phyloP scores from a whole-genome alignment of 30 jellyfish, hydroid and myxozoan species.

The Clytia hemisphaerica region DNA sequence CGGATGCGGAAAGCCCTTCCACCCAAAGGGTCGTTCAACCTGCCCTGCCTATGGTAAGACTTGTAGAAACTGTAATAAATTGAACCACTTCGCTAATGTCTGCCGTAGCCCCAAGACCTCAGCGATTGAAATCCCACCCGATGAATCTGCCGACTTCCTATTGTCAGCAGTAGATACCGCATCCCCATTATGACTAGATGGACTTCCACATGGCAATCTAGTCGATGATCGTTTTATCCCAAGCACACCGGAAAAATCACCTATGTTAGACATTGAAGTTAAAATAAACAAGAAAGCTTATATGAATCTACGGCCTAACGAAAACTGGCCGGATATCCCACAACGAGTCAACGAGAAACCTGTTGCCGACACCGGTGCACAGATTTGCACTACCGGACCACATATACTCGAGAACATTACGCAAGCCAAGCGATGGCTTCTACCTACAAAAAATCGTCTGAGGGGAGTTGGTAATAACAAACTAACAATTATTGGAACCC shows the following conservation, averaged over 20 bases:
- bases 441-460: slow-evolving; percentile 7
- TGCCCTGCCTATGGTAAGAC: too few relatives aligned
- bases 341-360: background rate
- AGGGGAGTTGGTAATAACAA: background rate
- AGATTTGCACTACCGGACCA: slow-evolving; percentile 7
- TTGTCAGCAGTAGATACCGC: slow-evolving; percentile 1
- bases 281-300: background rate
- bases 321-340: background rate
- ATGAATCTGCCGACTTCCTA: background rate
- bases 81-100: too few relatives aligned
- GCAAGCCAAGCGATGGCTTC: too few relatives aligned
- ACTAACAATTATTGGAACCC: slow-evolving; percentile 1
- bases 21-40: too few relatives aligned
- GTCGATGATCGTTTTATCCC: background rate
- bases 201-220: background rate
- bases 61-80: too few relatives aligned
- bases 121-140: background rate
- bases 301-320: background rate
- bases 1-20: too few relatives aligned
- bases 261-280: background rate
- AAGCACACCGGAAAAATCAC: background rate
- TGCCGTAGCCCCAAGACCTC: background rate
- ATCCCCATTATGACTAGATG: background rate
- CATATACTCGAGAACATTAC: too few relatives aligned
- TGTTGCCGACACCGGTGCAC: slow-evolving; percentile 21